phyloP scores from a whole-genome alignment of 2,888 invertebrate species.

The Reticulitermes lucifugus region DNA sequence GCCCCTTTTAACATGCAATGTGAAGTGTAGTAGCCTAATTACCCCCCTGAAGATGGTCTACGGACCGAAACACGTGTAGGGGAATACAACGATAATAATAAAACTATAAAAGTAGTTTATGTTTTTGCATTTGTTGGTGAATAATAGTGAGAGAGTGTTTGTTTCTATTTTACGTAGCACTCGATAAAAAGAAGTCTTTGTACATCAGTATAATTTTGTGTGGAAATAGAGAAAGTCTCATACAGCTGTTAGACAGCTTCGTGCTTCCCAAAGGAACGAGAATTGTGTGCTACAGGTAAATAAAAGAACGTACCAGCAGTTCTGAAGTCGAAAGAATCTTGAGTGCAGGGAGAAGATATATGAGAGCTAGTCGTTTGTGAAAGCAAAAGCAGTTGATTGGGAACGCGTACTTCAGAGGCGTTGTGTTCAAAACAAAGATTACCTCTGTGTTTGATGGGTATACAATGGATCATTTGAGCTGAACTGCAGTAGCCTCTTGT shows the following conservation, averaged over 20 bases:
- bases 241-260: neutral
- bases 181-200: too few relatives aligned
- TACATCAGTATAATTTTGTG: too few relatives aligned
- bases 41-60: too few relatives aligned
- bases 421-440: slow-evolving; percentile 6
- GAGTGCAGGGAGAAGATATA: neutral
- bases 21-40: too few relatives aligned
- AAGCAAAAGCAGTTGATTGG: neutral
- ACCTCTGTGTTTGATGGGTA: neutral
- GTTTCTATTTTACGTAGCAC: too few relatives aligned
- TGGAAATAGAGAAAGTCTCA: too few relatives aligned
- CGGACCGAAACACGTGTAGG: too few relatives aligned
- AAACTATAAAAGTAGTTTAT: too few relatives aligned
- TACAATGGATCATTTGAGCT: neutral
- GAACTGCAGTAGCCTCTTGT: neutral
- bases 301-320: neutral
- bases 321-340: neutral
- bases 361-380: neutral
- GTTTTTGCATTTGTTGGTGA: too few relatives aligned
- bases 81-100: too few relatives aligned
- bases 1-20: too few relatives aligned
- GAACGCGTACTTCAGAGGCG: neutral
- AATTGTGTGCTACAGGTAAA: neutral
- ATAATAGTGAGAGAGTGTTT: too few relatives aligned
- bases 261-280: neutral